Evolutionary conservation across 2,113 vertebrate species (phyloP).

Genomic region (Rhadina sibilatrix): DNA sequence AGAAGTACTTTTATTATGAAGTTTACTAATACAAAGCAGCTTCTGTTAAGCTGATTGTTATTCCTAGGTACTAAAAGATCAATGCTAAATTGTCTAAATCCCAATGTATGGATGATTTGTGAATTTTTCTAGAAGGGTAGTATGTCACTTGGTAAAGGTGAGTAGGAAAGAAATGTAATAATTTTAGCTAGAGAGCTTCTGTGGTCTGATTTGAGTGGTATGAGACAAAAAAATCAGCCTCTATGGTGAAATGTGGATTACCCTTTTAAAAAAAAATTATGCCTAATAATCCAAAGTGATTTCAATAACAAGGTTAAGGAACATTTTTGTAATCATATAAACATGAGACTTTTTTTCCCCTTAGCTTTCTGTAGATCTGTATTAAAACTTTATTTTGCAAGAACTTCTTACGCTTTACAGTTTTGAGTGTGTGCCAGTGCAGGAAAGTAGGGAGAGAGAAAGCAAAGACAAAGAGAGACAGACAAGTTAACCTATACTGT

Average conservation of each 20-base stretch:
- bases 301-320: not conserved
- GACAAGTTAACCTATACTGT: not conserved
- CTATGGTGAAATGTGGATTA: not conserved
- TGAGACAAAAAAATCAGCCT: not conserved
- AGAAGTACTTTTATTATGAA: not conserved
- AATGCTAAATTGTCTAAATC: not conserved
- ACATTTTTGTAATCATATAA: not conserved
- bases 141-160: not conserved
- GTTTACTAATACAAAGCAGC: not conserved
- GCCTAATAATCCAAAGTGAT: not conserved
- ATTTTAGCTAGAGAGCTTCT: not conserved
- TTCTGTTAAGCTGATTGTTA: slow-evolving; percentile 4
- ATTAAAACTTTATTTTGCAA: not conserved
- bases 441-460: not conserved
- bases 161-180: not conserved
- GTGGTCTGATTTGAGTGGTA: not conserved
- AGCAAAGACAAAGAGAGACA: not conserved
- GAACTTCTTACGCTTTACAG: not conserved
- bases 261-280: not conserved
- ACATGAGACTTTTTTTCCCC: not conserved
- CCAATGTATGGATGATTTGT: not conserved
- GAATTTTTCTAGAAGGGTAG: not conserved
- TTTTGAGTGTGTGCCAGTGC: not conserved
- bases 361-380: not conserved
- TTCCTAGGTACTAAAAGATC: not conserved